Evolutionary conservation across 1,140 invertebrate species (phyloP).

Genomic region (Drosophila orena): DNA sequence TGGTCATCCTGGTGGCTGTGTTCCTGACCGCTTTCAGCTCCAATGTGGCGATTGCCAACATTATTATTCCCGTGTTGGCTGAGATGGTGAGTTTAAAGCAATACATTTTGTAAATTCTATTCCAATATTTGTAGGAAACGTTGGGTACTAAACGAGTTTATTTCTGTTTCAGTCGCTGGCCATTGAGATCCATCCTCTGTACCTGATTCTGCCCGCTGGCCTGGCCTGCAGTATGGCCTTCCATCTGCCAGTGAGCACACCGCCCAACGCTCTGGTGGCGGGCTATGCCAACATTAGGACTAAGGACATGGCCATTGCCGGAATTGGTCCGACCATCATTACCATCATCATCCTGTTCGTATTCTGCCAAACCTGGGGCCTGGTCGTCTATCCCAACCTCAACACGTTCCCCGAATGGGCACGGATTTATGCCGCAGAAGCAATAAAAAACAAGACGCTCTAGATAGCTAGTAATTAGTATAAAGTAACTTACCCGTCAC

Average conservation of each 20-base stretch:
- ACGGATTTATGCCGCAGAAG: slow-evolving; percentile 20
- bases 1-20: slow-evolving; percentile 86
- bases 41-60: slow-evolving; percentile 94
- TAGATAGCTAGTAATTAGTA: slow-evolving; percentile 57
- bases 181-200: slow-evolving; percentile 92
- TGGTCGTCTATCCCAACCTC: slow-evolving; percentile 85
- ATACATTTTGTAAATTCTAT: no score
- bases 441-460: slow-evolving; percentile 42
- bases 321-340: slow-evolving; percentile 91
- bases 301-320: slow-evolving; percentile 91
- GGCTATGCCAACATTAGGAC: slow-evolving; percentile 91
- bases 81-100: slow-evolving; percentile 87
- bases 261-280: slow-evolving; percentile 97
- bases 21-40: slow-evolving; percentile 92
- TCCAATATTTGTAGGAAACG: no score
- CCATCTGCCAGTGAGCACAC: slow-evolving; percentile 89
- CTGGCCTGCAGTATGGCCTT: slow-evolving; percentile 92
- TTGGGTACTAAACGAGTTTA: no score
- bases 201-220: slow-evolving; percentile 94
- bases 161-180: slow-evolving; percentile 85
- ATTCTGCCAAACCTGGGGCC: slow-evolving; percentile 89
- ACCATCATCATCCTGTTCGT: slow-evolving; percentile 89
- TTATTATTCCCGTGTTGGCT: slow-evolving; percentile 91
- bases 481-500: slow-evolving; percentile 17
- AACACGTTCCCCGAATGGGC: slow-evolving; percentile 84